Evolutionary conservation across 2,113 vertebrate species (phyloP), one percentile per base, ranked within the genome.

Genomic region (Clarias gariepinus): DNA sequence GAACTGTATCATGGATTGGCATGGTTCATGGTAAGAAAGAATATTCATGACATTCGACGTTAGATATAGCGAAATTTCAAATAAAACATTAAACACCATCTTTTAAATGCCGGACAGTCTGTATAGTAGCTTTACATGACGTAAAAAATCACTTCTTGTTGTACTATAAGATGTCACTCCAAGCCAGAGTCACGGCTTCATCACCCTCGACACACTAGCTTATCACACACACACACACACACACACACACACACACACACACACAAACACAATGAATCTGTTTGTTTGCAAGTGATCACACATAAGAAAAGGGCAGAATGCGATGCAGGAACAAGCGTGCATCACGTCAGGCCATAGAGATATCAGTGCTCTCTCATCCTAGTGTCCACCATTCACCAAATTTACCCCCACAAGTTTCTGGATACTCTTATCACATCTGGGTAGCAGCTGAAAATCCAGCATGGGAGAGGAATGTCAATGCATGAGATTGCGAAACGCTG

Each of bases 271-370:
- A 81, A 87, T 84, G 83, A 77, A 80, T 61, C 63, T 55, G 88
- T 85, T 84, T 87, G 80, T 82, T 84, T 9, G 52, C 69, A 87
- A 79, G 81, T 85, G 85, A 73, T 87, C 47, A 57, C 69, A 74
- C 33, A 74, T 41, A 19, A 87, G 57, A 82, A 86, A 86, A 73
- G 36, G 23, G 23, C 25, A 3, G 3, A 66, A 41, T 33, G 9
- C 28, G 12, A 18, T 63, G 61, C 64, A 73, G 69, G 36, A 8
- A 41, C 28, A 36, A 71, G 23, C 0, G n/a, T 33, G 36, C 4
- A n/a, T 61, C 61, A 57, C 16, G 6, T 71, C 77, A 74, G 41
- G 61, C 30, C 41, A 13, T 16, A 61, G 25, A 47, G 55, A 53
- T 55, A 64, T 84, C 74, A 60, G 74, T 28, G 21, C 28, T 41